phyloP scores from a whole-genome alignment of 1,140 invertebrate genomes.

The Sitodiplosis mosellana region DNA sequence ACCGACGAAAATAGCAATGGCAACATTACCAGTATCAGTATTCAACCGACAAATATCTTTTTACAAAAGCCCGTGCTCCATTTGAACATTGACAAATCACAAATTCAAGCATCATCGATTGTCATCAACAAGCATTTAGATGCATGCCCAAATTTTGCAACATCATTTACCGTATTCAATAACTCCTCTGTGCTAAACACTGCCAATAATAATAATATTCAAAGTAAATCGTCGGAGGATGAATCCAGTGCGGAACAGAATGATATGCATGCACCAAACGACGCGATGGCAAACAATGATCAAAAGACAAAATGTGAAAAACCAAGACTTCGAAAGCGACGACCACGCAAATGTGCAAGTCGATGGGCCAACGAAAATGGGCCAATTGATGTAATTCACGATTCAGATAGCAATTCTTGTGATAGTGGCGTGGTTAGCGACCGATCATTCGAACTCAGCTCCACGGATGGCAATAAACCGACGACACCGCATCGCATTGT shows the following conservation, averaged over 20 bases:
- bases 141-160: constrained; percentile 16
- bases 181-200: not conserved
- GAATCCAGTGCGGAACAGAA: not conserved
- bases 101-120: constrained; percentile 21
- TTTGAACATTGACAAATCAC: constrained; percentile 21
- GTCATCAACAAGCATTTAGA: constrained; percentile 22
- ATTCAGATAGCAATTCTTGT: constrained; percentile 23
- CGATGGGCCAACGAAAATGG: not conserved
- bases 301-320: not conserved
- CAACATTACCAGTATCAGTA: not conserved
- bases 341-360: not conserved
- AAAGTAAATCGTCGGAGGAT: not conserved
- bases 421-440: constrained; percentile 22
- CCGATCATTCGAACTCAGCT: constrained; percentile 5
- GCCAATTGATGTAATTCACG: constrained; percentile 9
- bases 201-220: not conserved
- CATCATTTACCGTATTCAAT: constrained; percentile 1
- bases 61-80: constrained; percentile 22
- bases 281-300: no score
- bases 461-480: constrained; percentile 13
- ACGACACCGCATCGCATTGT: constrained; percentile 24
- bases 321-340: not conserved
- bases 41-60: constrained; percentile 9
- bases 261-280: no score
- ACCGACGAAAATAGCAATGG: not conserved